Evolutionary conservation across 2,797 vertebrate genomes (phyloP).

Genomic region (Distichodus sexfasciatus): DNA sequence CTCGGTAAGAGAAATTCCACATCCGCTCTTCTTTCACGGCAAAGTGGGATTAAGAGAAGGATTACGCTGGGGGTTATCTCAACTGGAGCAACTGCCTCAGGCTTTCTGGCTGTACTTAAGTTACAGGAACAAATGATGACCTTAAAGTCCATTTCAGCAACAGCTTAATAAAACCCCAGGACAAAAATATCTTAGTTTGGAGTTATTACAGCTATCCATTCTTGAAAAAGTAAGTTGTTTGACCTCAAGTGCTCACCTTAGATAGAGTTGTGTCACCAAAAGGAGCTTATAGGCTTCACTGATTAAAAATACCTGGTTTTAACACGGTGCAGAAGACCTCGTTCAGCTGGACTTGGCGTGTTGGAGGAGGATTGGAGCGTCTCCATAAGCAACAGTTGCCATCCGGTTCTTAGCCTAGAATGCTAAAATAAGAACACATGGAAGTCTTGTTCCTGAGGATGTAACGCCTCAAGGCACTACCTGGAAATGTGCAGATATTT

Average conservation of each 20-base stretch:
- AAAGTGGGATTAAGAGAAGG: slow-evolving; percentile 37
- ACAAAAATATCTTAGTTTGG: neutral
- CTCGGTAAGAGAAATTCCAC: slow-evolving; percentile 75
- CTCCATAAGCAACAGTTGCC: neutral
- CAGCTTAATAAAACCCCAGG: neutral
- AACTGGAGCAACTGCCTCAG: slow-evolving; percentile 12
- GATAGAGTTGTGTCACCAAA: neutral
- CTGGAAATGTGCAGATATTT: too few species aligned
- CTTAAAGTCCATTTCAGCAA: slow-evolving; percentile 9
- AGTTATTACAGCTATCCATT: too few species aligned
- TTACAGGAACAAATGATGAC: slow-evolving; percentile 15
- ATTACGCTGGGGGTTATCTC: slow-evolving; percentile 39
- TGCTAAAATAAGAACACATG: neutral
- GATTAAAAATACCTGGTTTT: neutral
- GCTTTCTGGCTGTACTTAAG: slow-evolving; percentile 18
- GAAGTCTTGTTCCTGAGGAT: neutral
- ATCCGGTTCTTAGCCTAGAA: neutral
- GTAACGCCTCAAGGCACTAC: too few species aligned
- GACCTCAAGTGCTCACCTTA: too few species aligned
- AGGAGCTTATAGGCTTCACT: neutral
- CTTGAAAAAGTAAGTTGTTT: too few species aligned
- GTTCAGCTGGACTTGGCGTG: neutral
- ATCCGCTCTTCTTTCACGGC: neutral
- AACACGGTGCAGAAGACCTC: neutral
- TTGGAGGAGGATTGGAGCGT: neutral